These are phyloP conservation scores for Coluber constrictor DNA, from an alignment of 2,797 vertebrate genomes.

Conservation along the genomic window DNA sequence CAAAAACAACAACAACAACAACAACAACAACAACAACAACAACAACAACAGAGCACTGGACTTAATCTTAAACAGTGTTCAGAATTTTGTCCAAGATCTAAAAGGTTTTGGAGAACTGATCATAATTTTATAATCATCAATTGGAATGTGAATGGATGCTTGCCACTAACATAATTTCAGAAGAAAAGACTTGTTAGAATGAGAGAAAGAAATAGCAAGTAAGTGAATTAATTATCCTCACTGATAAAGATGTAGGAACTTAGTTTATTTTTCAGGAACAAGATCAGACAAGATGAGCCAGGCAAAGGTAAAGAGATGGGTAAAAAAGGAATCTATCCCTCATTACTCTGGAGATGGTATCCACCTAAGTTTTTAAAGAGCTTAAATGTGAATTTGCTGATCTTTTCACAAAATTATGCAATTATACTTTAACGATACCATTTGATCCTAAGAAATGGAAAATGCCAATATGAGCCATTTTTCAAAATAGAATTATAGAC, in stretches of 20 bases:
- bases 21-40: too few relatives aligned
- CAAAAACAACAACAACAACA: neutral
- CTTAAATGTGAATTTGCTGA: neutral
- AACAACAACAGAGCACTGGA: neutral
- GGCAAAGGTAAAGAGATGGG: neutral
- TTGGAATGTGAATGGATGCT: neutral
- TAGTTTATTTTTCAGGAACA: neutral
- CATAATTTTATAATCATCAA: neutral
- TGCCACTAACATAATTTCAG: neutral
- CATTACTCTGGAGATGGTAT: neutral
- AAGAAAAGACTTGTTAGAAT: neutral
- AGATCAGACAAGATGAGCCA: neutral
- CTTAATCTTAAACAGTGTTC: neutral
- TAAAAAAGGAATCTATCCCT: neutral
- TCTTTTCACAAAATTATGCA: neutral
- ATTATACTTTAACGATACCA: neutral
- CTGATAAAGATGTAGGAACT: neutral
- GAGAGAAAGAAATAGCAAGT: neutral
- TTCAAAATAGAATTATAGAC: neutral
- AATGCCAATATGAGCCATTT: neutral
- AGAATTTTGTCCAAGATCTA: neutral
- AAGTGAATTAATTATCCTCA: neutral
- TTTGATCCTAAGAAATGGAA: neutral
- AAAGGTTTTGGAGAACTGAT: neutral
- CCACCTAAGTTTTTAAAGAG: neutral